Evolutionary conservation across 2,888 invertebrate species (phyloP).

Genomic region (Stenotaenia linearis): DNA sequence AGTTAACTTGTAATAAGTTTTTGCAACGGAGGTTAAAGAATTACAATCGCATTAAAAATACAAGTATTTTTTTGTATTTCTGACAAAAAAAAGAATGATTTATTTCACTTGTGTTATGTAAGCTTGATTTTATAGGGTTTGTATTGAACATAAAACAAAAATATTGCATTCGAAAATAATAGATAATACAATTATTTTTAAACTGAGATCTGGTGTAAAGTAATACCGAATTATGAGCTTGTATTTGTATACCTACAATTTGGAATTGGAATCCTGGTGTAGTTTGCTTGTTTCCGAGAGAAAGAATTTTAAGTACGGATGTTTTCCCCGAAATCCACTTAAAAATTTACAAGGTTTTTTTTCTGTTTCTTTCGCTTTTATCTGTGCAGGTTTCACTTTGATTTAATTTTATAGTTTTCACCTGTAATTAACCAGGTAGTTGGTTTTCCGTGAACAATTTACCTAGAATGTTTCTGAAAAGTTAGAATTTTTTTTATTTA

Average conservation of each 20-base stretch:
- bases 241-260: too few relatives aligned
- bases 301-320: not conserved
- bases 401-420: not conserved
- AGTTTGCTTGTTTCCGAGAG: not conserved
- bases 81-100: not conserved
- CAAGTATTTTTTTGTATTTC: too few relatives aligned
- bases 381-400: not conserved
- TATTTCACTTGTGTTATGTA: too few relatives aligned
- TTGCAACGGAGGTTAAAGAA: not conserved
- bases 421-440: not conserved
- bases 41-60: not conserved
- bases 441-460: not conserved
- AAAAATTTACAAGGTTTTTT: not conserved
- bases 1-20: conserved; percentile 13
- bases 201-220: not conserved
- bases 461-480: not conserved
- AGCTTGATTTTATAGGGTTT: not conserved
- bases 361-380: not conserved
- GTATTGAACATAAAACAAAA: too few relatives aligned
- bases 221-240: not conserved
- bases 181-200: too few relatives aligned
- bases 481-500: not conserved
- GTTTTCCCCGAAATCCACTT: not conserved
- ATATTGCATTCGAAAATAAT: too few relatives aligned
- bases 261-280: not conserved